phyloP scores from a whole-genome alignment of 2,797 vertebrate genomes.

The Tangara arthus region DNA sequence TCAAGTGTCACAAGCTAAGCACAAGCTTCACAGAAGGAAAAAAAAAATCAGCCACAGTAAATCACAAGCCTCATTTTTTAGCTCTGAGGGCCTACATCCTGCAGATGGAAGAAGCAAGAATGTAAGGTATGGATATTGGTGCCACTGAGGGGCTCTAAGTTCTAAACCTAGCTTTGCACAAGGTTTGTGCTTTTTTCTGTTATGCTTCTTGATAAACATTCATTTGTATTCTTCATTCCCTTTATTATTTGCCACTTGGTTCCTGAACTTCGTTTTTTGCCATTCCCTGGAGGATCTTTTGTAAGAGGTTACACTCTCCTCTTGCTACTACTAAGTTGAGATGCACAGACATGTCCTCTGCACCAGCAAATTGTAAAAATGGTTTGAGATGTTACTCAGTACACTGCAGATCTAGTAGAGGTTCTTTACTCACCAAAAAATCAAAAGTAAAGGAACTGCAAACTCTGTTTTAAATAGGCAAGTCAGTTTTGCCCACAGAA shows the following conservation, averaged over 20 bases:
- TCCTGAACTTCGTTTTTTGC: background rate
- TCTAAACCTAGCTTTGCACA: background rate
- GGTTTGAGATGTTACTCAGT: background rate
- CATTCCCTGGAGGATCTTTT: background rate
- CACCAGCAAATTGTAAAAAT: background rate
- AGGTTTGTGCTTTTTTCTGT: background rate
- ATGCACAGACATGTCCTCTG: background rate
- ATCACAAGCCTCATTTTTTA: background rate
- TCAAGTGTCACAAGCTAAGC: background rate
- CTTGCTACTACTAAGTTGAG: background rate
- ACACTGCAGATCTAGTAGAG: background rate
- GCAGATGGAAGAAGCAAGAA: background rate
- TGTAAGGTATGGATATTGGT: background rate
- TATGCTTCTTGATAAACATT: background rate
- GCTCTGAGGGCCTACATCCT: background rate
- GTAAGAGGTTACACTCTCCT: background rate
- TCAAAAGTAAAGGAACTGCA: background rate
- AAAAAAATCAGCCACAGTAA: background rate
- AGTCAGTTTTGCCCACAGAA: background rate
- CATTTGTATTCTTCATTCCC: background rate
- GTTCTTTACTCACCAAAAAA: background rate
- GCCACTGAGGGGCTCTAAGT: background rate
- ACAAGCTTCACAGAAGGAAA: background rate
- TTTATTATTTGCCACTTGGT: background rate
- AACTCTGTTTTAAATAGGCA: background rate